These are phyloP conservation scores for Mesocentrotus franciscanus DNA, from an alignment of 53 echinoderm and acorn worm species.

Conservation along the genomic window DNA sequence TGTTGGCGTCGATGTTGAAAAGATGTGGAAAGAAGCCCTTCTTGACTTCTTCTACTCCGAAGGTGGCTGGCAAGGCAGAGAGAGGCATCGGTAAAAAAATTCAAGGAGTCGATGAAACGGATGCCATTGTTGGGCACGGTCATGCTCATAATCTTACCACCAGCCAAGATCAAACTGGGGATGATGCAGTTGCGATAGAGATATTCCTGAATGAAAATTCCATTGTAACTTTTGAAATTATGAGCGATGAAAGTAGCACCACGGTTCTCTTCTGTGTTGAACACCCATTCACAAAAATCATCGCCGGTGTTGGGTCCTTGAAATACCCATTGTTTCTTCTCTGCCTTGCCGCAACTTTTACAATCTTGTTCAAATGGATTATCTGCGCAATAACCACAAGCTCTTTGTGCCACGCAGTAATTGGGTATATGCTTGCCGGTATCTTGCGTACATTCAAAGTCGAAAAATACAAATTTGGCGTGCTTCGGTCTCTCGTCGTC, in stretches of 20 bases:
- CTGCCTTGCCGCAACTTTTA: neutral
- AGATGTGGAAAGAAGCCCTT: conserved; percentile 68
- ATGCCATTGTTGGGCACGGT: neutral
- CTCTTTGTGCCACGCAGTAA: conserved; percentile 56
- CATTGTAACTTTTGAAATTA: conserved; percentile 69
- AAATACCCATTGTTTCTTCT: conserved; percentile 10
- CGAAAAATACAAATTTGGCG: conserved; percentile 10
- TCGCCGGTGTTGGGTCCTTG: conserved; percentile 33
- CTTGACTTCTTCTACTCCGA: conserved; percentile 57
- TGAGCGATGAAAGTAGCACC: conserved; percentile 55
- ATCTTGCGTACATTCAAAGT: conserved; percentile 64
- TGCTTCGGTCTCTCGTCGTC: neutral
- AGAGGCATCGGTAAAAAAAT: conserved; percentile 68
- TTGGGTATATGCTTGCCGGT: conserved; percentile 55
- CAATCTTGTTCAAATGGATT: conserved; percentile 41
- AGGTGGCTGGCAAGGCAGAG: conserved; percentile 57
- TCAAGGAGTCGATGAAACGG: conserved; percentile 59
- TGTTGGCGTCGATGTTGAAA: conserved; percentile 62
- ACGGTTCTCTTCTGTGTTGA: neutral
- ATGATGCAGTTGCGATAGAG: neutral
- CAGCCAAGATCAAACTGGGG: conserved; percentile 46
- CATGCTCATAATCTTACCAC: conserved; percentile 64
- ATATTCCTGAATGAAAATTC: conserved; percentile 41
- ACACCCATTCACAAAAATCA: conserved; percentile 64
- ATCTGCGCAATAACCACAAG: conserved; percentile 21